Conservation (phyloP, 2,797 vertebrate species). For the Trachurus trachurus region DNA sequence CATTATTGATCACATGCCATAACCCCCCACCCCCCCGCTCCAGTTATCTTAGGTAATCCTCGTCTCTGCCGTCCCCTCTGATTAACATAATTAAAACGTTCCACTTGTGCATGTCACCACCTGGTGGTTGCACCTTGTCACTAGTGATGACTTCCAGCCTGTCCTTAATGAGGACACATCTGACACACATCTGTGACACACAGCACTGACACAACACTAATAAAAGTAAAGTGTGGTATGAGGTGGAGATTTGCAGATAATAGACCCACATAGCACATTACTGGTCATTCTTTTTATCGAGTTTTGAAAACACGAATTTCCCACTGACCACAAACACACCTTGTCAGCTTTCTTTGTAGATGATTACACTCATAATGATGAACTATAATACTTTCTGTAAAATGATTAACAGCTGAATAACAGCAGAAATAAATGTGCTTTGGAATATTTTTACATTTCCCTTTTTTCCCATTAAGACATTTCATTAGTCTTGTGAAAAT, state of each 20-base stretch:
- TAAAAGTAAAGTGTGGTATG: background rate
- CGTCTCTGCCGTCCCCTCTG: conserved; percentile 40
- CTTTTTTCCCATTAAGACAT: background rate
- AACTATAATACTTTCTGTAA: background rate
- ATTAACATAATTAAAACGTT: conserved; percentile 84
- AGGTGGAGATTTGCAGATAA: background rate
- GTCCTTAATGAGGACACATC: conserved; percentile 4
- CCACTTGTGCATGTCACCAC: conserved; percentile 86
- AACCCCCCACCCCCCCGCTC: conserved; percentile 7
- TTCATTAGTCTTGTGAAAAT: background rate
- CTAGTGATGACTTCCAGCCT: conserved; percentile 58
- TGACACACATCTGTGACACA: background rate
- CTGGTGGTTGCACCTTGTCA: conserved; percentile 84
- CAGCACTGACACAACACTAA: background rate
- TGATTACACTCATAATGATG: background rate
- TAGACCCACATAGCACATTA: background rate
- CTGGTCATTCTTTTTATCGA: too few species aligned
- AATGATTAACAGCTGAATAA: background rate
- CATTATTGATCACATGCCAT: conserved; percentile 25
- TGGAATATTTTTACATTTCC: background rate
- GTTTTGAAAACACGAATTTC: too few species aligned
- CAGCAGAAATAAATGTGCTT: background rate
- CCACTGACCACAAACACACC: too few species aligned
- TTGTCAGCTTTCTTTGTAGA: conserved; percentile 7
- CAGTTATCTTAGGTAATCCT: conserved; percentile 27